Evolutionary conservation across 2,888 invertebrate species (phyloP), one percentile per base, ranked within the genome.

Genomic region (Pseudococcus viburni): DNA sequence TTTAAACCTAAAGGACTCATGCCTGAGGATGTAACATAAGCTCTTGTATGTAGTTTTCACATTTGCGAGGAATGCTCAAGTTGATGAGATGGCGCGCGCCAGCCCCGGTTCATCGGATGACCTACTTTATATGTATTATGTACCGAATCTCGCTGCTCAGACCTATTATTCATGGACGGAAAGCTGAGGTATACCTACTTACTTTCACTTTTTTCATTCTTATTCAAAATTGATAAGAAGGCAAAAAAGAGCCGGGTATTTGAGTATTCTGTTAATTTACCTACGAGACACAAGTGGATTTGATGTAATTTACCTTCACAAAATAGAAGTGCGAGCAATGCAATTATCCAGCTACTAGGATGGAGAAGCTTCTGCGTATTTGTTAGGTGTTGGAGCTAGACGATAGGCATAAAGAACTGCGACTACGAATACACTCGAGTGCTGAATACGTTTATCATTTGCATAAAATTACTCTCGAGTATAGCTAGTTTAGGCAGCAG

Each of bases 61-160:
- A 64, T 19, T 64, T 19, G 8, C 64, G 19, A 19, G 64, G 19
- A 19, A 15, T 15, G 19, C 64, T 64, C 19, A 42, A 15, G n/a
- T 64, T 19, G 19, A 0, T 42, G 6, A 42, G 64, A 7, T 64
- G 19, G 19, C 19, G 64, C 68, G 68, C 68, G 68, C 68, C 26
- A 68, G 48, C 48, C 15, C 15, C 48, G 15, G 77, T 77, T 77
- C 77, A 77, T 77, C 77, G n/a, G 33, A 42, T 77, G 77, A 42
- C 77, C 77, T 77, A 77, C 77, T 77, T 55, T 6, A 3, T 55
- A 51, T 51, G 15, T 77, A 4, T 17, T 92, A 55, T 84, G 39
- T 84, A 42, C 55, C 84, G n/a, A 64, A 55, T 86, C 80, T 85
- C 87, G 39, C 68, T 39, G 17, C 83, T 6, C 26, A 86, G 64